Percentiles rank a stretch among this genome's conserved stretches.
phyloP scores from a whole-genome alignment of 2,113 vertebrate genomes.

The Psilopogon haemacephalus region DNA sequence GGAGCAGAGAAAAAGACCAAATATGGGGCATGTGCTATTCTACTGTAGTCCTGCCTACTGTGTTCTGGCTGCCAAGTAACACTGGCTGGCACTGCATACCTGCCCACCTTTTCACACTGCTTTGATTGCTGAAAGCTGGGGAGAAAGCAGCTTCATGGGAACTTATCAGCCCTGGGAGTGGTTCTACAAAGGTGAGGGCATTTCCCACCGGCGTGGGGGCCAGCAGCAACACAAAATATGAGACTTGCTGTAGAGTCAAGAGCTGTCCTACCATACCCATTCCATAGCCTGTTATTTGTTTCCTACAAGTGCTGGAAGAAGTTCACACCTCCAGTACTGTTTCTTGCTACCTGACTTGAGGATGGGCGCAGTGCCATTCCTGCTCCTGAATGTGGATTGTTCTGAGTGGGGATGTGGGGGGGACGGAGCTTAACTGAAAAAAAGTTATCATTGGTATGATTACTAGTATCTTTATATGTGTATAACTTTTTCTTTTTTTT shows the following conservation, averaged over 20 bases:
- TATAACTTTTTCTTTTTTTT: background rate
- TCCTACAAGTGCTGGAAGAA: background rate
- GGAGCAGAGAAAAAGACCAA: background rate
- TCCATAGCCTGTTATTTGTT: background rate
- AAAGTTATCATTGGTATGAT: background rate
- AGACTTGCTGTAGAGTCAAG: background rate
- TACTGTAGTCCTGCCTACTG: background rate
- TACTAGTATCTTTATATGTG: background rate
- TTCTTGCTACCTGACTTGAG: background rate
- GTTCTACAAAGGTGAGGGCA: background rate
- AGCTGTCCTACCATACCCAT: background rate
- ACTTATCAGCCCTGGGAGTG: background rate
- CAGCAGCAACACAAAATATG: background rate
- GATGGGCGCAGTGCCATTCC: background rate
- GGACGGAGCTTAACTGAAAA: background rate
- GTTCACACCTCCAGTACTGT: background rate
- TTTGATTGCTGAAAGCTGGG: background rate
- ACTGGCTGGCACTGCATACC: slow-evolving; percentile 7
- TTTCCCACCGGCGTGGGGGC: background rate
- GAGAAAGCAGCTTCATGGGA: background rate
- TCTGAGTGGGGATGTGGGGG: background rate
- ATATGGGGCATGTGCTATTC: slow-evolving; percentile 6
- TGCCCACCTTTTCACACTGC: background rate
- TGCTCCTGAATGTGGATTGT: background rate
- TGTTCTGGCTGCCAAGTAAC: slow-evolving; percentile 25